These are phyloP conservation scores for Drosophila novamexicana DNA, from an alignment of 1,140 invertebrate species.

Conservation along the genomic window DNA sequence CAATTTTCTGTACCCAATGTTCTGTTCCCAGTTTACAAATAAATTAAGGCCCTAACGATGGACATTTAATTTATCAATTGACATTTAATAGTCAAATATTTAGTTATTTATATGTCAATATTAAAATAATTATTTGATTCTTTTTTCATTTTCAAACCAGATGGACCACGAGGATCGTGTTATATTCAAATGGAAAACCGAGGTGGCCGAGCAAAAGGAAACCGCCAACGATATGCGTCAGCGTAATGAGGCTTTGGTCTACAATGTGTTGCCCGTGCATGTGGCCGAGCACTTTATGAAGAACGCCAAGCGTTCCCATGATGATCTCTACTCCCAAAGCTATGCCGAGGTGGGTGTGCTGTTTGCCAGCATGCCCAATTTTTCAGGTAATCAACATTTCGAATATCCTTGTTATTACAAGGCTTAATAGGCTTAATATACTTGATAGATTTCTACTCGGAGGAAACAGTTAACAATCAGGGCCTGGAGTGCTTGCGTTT, in stretches of 20 bases:
- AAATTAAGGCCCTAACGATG: too few species aligned
- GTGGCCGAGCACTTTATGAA: conserved; percentile 96
- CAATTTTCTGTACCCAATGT: too few species aligned
- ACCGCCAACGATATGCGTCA: conserved; percentile 93
- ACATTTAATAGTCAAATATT: too few species aligned
- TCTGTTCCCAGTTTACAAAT: too few species aligned
- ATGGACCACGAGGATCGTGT: conserved; percentile 91
- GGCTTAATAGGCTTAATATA: not conserved
- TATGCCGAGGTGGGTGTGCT: conserved; percentile 96
- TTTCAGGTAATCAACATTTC: conserved; percentile 87
- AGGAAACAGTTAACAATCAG: conserved; percentile 98
- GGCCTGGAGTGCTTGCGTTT: conserved; percentile 97
- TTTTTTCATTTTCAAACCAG: conserved; percentile 82
- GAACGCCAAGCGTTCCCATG: conserved; percentile 90
- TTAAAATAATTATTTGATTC: not conserved
- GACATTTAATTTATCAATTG: too few species aligned
- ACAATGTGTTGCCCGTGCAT: conserved; percentile 94
- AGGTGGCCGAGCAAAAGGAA: conserved; percentile 92
- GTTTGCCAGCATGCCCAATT: conserved; percentile 98
- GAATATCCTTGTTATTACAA: too few species aligned
- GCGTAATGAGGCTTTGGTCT: conserved; percentile 95
- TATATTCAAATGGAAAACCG: conserved; percentile 89
- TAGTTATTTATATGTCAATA: too few species aligned
- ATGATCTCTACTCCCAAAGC: conserved; percentile 96
- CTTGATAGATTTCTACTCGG: conserved; percentile 94